Conservation (phyloP, 2,797 vertebrate genomes). For the Gephyroberyx darwinii region DNA sequence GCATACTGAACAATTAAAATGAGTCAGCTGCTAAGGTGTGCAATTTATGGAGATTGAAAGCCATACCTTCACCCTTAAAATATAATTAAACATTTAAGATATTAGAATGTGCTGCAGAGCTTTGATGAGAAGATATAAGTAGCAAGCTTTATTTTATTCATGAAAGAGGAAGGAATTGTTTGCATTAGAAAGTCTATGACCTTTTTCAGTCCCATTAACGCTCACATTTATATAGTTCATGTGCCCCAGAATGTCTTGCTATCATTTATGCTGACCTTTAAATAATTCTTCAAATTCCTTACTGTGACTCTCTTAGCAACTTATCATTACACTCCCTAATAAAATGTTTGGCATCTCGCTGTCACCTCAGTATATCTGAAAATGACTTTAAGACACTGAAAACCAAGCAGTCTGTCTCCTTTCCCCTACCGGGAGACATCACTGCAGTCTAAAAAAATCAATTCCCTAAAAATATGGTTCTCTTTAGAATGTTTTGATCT, state of each 20-base stretch:
- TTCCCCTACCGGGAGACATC: conserved; percentile 53
- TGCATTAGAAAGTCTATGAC: conserved; percentile 6
- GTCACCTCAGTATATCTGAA: conserved; percentile 17
- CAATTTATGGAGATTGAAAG: neutral
- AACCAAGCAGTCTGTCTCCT: conserved; percentile 19
- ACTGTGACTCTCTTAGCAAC: conserved; percentile 21
- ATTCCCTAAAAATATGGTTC: conserved; percentile 71
- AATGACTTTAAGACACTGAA: conserved; percentile 24
- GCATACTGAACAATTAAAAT: conserved; percentile 7
- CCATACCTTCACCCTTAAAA: neutral
- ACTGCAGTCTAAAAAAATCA: conserved; percentile 62
- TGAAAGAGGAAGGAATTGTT: neutral
- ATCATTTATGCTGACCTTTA: neutral
- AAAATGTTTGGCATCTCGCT: conserved; percentile 8
- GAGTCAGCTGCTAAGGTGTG: neutral
- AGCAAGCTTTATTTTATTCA: neutral
- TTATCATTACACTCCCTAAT: neutral
- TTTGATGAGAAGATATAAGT: conserved; percentile 4
- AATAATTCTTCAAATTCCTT: conserved; percentile 11
- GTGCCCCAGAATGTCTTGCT: conserved; percentile 2
- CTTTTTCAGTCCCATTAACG: conserved; percentile 3
- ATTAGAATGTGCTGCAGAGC: neutral
- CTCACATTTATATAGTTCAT: neutral
- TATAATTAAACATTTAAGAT: neutral
- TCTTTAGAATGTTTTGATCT: conserved; percentile 67